phyloP scores from a whole-genome alignment of 2,888 invertebrate genomes.

The Eulithis testata region DNA sequence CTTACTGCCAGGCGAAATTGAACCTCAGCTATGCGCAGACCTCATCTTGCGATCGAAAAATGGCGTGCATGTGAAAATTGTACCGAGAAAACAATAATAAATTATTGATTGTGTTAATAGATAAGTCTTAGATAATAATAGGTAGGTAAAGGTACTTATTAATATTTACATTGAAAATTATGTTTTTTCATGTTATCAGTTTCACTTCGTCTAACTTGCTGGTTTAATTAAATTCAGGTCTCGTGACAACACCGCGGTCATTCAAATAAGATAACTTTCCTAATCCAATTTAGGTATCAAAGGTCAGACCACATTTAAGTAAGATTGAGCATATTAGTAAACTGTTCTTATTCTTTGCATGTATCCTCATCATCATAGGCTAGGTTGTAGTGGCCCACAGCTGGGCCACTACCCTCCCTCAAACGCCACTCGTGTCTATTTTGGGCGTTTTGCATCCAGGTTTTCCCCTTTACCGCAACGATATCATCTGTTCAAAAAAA shows the following conservation, averaged over 20 bases:
- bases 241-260: conserved; percentile 17
- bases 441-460: too few relatives aligned
- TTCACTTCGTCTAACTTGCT: conserved; percentile 1
- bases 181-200: neutral
- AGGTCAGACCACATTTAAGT: neutral
- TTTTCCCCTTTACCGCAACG: too few relatives aligned
- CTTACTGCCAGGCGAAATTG: conserved; percentile 55
- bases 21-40: conserved; percentile 70
- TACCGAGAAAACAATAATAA: conserved; percentile 46
- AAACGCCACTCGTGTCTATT: too few relatives aligned
- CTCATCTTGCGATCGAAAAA: conserved; percentile 67
- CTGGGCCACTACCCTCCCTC: too few relatives aligned
- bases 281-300: conserved; percentile 21
- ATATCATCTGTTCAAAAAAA: too few relatives aligned
- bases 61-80: conserved; percentile 67
- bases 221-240: conserved; percentile 21
- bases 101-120: too few relatives aligned
- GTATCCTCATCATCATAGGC: too few relatives aligned
- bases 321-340: neutral
- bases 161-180: too few relatives aligned
- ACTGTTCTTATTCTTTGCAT: too few relatives aligned
- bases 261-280: conserved; percentile 28
- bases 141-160: too few relatives aligned
- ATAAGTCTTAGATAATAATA: too few relatives aligned
- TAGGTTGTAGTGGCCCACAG: too few relatives aligned